Percentiles rank a stretch among this genome's conserved stretches.
phyloP scores from a whole-genome alignment of 2,797 vertebrate species.

The Notolabrus celidotus region DNA sequence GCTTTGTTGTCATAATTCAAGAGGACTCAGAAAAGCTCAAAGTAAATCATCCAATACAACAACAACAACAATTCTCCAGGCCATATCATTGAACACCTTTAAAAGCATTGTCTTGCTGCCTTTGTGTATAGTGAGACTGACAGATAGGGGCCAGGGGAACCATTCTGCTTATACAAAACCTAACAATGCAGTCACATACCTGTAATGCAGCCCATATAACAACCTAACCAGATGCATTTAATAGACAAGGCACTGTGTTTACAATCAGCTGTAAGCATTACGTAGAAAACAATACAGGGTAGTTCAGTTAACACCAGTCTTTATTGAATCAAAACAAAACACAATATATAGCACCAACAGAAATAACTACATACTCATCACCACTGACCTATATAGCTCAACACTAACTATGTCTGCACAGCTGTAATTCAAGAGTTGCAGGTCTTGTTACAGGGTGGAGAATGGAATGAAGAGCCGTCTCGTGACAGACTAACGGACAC shows the following conservation, averaged over 20 bases:
- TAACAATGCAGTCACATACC: too few species aligned
- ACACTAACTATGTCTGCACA: conserved; percentile 70
- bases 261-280: neutral
- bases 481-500: conserved; percentile 34
- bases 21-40: too few species aligned
- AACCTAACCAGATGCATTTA: neutral
- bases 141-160: too few species aligned
- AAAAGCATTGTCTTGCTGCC: too few species aligned
- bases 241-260: neutral
- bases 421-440: conserved; percentile 63
- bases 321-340: conserved; percentile 67
- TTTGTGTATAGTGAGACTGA: too few species aligned
- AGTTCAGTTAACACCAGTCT: conserved; percentile 21
- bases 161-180: too few species aligned
- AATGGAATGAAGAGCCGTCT: conserved; percentile 47
- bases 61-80: too few species aligned
- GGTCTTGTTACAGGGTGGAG: conserved; percentile 59
- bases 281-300: neutral
- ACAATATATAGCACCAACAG: conserved; percentile 37
- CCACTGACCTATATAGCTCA: conserved; percentile 68
- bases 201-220: neutral
- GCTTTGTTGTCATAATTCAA: too few species aligned
- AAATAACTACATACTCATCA: conserved; percentile 24
- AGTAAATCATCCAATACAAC: too few species aligned
- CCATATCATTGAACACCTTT: too few species aligned